Evolutionary conservation across 2,113 vertebrate genomes (phyloP).

Genomic region (Rhinoderma darwinii): DNA sequence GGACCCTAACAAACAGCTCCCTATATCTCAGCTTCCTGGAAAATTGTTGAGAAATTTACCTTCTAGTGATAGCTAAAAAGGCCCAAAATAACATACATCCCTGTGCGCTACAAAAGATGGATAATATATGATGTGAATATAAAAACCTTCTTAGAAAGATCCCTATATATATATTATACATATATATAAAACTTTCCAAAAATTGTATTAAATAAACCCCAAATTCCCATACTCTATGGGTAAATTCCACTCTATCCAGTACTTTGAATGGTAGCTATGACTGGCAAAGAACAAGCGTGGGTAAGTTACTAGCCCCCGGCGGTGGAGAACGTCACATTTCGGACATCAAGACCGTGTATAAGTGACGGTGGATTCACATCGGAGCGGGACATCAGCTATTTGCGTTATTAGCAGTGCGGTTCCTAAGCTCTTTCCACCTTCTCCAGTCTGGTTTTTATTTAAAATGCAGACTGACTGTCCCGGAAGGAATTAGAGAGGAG

Average conservation of each 20-base stretch:
- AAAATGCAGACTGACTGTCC: slow-evolving; percentile 73
- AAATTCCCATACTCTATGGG: background rate
- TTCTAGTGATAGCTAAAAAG: too few species aligned
- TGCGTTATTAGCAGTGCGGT: slow-evolving; percentile 52
- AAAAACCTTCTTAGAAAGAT: background rate
- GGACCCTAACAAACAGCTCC: background rate
- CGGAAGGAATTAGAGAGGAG: slow-evolving; percentile 79
- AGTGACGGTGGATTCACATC: slow-evolving; percentile 54
- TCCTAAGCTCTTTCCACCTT: slow-evolving; percentile 65
- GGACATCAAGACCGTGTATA: background rate
- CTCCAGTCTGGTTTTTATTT: slow-evolving; percentile 71
- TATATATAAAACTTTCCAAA: background rate
- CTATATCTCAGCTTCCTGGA: background rate
- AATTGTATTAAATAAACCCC: background rate
- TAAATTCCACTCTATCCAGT: background rate
- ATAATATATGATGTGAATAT: background rate
- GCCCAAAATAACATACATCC: background rate
- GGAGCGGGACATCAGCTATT: slow-evolving; percentile 59
- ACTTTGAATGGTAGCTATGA: background rate
- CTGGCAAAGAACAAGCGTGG: background rate
- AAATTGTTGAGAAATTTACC: background rate
- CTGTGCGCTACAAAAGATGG: background rate
- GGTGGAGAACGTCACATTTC: background rate
- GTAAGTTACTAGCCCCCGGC: background rate
- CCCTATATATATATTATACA: too few species aligned